These are phyloP conservation scores for Andrena haemorrhoa DNA, from an alignment of 2,888 invertebrate species.

Conservation along the genomic window DNA sequence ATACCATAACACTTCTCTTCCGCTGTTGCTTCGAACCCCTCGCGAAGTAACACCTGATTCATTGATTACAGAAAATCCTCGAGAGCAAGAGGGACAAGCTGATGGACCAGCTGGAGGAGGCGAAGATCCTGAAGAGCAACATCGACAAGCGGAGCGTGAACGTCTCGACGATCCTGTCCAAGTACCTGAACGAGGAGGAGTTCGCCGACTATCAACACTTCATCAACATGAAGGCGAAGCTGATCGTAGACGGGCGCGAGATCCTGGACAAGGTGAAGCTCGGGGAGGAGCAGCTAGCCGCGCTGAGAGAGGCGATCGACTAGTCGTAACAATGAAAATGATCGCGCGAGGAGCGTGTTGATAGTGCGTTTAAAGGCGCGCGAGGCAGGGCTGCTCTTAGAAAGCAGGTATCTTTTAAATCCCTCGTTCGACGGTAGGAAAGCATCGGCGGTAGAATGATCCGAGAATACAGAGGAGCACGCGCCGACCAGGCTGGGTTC, in stretches of 20 bases:
- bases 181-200: constrained; percentile 90
- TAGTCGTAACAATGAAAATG: constrained; percentile 70
- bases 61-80: constrained; percentile 87
- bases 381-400: constrained; percentile 23
- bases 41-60: neutral
- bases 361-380: constrained; percentile 1
- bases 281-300: constrained; percentile 92
- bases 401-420: neutral
- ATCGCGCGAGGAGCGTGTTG: constrained; percentile 33
- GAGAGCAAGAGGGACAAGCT: constrained; percentile 92
- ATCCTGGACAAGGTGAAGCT: constrained; percentile 93
- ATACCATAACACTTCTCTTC: neutral
- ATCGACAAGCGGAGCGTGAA: constrained; percentile 92
- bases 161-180: constrained; percentile 89
- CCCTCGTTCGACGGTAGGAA: constrained; percentile 6
- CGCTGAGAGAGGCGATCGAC: constrained; percentile 88
- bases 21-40: neutral
- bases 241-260: constrained; percentile 93
- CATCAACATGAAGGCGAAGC: constrained; percentile 94
- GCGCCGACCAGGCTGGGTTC: constrained; percentile 3
- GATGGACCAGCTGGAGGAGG: constrained; percentile 92
- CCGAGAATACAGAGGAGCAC: constrained; percentile 16
- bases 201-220: constrained; percentile 93
- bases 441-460: constrained; percentile 7
- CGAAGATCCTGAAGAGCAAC: constrained; percentile 92